Conservation (phyloP, 2,888 invertebrate species). For the Papilio demoleus region DNA sequence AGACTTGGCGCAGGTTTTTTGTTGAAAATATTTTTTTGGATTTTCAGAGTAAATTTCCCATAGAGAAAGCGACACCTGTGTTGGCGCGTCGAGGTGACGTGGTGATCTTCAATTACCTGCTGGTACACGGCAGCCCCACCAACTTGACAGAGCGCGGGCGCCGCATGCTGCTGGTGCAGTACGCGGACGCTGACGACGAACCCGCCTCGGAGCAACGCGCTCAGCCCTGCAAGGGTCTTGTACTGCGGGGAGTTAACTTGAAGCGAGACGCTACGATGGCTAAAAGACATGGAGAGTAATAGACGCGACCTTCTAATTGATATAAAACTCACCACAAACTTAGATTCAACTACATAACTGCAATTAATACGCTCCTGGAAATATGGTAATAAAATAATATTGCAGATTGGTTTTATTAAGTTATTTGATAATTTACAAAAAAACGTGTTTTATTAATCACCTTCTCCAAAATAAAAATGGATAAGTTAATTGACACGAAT, state of each 20-base stretch:
- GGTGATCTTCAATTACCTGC: slow-evolving; percentile 83
- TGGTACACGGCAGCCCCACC: slow-evolving; percentile 83
- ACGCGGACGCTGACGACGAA: slow-evolving; percentile 81
- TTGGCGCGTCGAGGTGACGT: slow-evolving; percentile 81
- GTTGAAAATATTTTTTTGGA: too few relatives aligned
- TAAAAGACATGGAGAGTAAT: slow-evolving; percentile 42
- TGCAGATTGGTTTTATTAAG: too few relatives aligned
- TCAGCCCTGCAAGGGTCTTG: slow-evolving; percentile 80
- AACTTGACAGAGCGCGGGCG: slow-evolving; percentile 74
- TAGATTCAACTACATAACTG: too few relatives aligned
- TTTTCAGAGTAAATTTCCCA: slow-evolving; percentile 70
- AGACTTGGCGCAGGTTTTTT: too few relatives aligned
- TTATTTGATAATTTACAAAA: too few relatives aligned
- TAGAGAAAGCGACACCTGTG: slow-evolving; percentile 78
- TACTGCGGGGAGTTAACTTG: slow-evolving; percentile 78
- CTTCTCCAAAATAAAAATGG: too few relatives aligned
- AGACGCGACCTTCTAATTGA: too few relatives aligned
- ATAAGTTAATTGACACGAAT: too few relatives aligned
- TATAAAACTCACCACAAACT: too few relatives aligned
- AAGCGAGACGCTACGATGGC: slow-evolving; percentile 61
- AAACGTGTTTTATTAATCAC: too few relatives aligned
- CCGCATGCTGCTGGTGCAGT: slow-evolving; percentile 82
- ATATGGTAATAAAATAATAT: too few relatives aligned
- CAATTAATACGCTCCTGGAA: too few relatives aligned
- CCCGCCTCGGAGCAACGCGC: slow-evolving; percentile 71